A percentile compares a stretch with the other conserved stretches of the same genome.
These are phyloP conservation scores for Chamaea fasciata DNA, from an alignment of 2,113 vertebrate genomes.

Conservation along the genomic window DNA sequence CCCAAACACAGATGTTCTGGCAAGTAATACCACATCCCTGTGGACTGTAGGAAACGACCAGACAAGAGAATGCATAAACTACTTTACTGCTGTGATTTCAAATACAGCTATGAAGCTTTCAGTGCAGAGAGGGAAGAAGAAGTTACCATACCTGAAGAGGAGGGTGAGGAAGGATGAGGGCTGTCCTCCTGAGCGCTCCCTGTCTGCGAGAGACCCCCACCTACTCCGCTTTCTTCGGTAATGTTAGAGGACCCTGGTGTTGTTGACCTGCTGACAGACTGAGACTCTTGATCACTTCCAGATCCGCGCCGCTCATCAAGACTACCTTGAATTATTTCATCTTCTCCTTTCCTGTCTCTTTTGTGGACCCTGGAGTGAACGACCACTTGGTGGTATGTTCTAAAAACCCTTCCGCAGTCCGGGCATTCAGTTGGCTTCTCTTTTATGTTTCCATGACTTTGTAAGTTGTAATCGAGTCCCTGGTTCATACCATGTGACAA, in stretches of 20 bases:
- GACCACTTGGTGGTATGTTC: constrained; percentile 98
- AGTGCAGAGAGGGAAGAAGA: neutral
- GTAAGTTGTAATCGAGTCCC: constrained; percentile 87
- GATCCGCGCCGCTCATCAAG: constrained; percentile 93
- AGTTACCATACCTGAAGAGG: constrained; percentile 88
- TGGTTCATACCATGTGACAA: constrained; percentile 85
- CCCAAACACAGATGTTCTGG: constrained; percentile 27
- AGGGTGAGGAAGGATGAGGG: constrained; percentile 95
- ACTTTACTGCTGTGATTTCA: neutral
- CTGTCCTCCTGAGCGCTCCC: constrained; percentile 98
- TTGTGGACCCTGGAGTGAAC: constrained; percentile 95
- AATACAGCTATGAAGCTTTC: neutral
- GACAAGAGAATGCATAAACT: neutral
- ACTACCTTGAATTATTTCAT: constrained; percentile 81
- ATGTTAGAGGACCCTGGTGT: constrained; percentile 96
- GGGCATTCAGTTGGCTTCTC: constrained; percentile 97
- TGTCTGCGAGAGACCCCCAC: constrained; percentile 92
- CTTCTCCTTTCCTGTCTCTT: constrained; percentile 85
- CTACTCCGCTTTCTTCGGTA: constrained; percentile 92
- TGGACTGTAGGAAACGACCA: neutral
- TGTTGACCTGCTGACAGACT: constrained; percentile 96
- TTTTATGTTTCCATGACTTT: constrained; percentile 79
- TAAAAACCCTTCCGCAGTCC: constrained; percentile 93
- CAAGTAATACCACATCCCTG: neutral
- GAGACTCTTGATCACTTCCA: constrained; percentile 96